Percentiles rank a stretch among this genome's conserved stretches.
phyloP scores from a whole-genome alignment of 2,797 vertebrate genomes.

The Oceanodroma leucorhoa region DNA sequence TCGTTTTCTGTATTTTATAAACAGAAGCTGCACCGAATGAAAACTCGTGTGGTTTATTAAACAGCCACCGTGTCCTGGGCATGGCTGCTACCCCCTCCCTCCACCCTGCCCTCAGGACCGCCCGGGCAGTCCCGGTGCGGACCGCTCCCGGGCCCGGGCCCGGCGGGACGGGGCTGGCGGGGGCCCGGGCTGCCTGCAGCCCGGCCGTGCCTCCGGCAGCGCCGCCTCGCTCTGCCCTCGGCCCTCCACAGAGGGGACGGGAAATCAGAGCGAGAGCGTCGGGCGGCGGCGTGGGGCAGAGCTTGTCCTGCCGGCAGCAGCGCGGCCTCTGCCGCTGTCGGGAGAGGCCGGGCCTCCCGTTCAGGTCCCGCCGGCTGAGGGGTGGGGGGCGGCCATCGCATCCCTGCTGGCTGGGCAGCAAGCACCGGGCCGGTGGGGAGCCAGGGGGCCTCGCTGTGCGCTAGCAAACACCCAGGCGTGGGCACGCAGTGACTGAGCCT shows the following conservation, averaged over 20 bases:
- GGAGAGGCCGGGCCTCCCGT: neutral
- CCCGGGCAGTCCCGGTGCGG: neutral
- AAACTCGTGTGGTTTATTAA: neutral
- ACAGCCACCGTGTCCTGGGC: neutral
- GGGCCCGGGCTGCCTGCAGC: neutral
- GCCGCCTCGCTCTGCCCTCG: neutral
- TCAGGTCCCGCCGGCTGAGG: too few species aligned
- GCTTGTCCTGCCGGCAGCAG: neutral
- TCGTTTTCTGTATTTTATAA: slow-evolving; percentile 40
- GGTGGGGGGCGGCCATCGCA: neutral
- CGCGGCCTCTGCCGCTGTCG: neutral
- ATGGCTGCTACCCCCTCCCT: neutral
- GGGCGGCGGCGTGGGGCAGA: neutral
- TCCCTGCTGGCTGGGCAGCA: neutral
- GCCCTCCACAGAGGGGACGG: neutral
- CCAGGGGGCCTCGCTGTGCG: neutral
- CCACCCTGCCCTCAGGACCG: neutral
- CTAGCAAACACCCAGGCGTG: neutral
- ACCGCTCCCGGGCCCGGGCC: neutral
- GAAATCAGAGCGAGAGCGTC: neutral
- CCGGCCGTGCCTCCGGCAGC: too few species aligned
- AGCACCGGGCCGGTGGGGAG: neutral
- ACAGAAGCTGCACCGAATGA: neutral
- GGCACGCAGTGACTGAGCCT: neutral
- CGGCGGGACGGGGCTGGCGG: neutral